Percentiles rank a stretch among this genome's conserved stretches.
phyloP scores from a whole-genome alignment of 2,797 vertebrate genomes.

The Heliangelus exortis region DNA sequence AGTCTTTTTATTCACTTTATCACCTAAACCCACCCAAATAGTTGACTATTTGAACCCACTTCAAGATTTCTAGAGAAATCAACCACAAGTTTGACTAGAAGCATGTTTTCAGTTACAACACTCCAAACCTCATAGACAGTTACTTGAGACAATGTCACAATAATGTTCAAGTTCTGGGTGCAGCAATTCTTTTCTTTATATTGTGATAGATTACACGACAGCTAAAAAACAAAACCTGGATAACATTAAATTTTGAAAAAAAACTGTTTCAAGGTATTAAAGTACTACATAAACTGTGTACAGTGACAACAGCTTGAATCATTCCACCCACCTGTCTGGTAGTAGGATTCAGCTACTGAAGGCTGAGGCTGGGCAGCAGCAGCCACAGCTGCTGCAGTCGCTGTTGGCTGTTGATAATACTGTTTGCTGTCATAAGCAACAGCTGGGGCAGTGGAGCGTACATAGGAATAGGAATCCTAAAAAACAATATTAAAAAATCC shows the following conservation, averaged over 20 bases:
- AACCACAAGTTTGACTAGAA: background rate
- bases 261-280: background rate
- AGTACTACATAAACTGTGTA: background rate
- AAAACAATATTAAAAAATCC: background rate
- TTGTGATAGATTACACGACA: background rate
- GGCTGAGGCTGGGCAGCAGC: slow-evolving; percentile 91
- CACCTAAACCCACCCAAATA: background rate
- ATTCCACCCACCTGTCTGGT: slow-evolving; percentile 89
- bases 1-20: background rate
- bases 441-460: slow-evolving; percentile 92
- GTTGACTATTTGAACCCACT: background rate
- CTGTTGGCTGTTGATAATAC: slow-evolving; percentile 96
- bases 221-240: background rate
- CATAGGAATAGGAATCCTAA: slow-evolving; percentile 96
- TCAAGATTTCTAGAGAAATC: background rate
- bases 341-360: slow-evolving; percentile 95
- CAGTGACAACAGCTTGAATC: background rate
- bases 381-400: slow-evolving; percentile 87
- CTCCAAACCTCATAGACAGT: background rate
- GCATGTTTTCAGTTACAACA: background rate
- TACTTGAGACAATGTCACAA: background rate
- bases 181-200: background rate
- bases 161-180: background rate
- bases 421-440: slow-evolving; percentile 96
- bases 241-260: background rate